A percentile compares a stretch with the other conserved stretches of the same genome.
These are phyloP conservation scores for Narcine bancroftii DNA, from an alignment of 2,113 vertebrate genomes.

Conservation along the genomic window DNA sequence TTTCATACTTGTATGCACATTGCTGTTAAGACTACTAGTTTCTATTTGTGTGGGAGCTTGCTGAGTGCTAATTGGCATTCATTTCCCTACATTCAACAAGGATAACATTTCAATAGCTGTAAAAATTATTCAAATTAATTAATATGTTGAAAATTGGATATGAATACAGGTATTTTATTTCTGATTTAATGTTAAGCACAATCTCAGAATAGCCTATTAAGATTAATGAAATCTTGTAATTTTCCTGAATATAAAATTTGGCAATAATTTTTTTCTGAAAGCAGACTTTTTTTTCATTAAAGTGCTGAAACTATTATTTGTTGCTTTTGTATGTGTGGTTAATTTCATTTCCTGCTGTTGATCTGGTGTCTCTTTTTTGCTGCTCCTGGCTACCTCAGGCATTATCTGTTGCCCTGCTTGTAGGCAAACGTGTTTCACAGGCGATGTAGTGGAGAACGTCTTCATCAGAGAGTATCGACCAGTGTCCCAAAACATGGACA, in stretches of 20 bases:
- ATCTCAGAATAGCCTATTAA: neutral
- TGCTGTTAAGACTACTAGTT: too few relatives aligned
- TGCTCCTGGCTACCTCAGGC: constrained; percentile 45
- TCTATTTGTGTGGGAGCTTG: too few relatives aligned
- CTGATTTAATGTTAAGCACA: neutral
- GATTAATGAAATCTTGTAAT: neutral
- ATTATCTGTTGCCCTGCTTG: constrained; percentile 52
- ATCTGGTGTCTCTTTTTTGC: constrained; percentile 22
- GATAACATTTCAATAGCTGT: too few relatives aligned
- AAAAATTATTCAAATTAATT: too few relatives aligned
- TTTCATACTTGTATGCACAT: too few relatives aligned
- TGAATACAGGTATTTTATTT: too few relatives aligned
- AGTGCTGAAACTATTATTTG: constrained; percentile 17
- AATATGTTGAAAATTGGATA: too few relatives aligned
- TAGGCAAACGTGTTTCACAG: constrained; percentile 50
- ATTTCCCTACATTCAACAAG: too few relatives aligned
- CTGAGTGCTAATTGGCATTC: too few relatives aligned
- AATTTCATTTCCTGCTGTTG: constrained; percentile 38
- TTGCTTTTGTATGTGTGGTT: constrained; percentile 39
- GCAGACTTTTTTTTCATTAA: constrained; percentile 12
- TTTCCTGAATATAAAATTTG: neutral
- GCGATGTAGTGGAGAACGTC: constrained; percentile 58
- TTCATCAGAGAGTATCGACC: constrained; percentile 46
- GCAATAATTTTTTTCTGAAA: constrained; percentile 7
- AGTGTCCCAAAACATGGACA: constrained; percentile 56